Conservation (phyloP, 2,797 vertebrate genomes). For the Limosa lapponica region DNA sequence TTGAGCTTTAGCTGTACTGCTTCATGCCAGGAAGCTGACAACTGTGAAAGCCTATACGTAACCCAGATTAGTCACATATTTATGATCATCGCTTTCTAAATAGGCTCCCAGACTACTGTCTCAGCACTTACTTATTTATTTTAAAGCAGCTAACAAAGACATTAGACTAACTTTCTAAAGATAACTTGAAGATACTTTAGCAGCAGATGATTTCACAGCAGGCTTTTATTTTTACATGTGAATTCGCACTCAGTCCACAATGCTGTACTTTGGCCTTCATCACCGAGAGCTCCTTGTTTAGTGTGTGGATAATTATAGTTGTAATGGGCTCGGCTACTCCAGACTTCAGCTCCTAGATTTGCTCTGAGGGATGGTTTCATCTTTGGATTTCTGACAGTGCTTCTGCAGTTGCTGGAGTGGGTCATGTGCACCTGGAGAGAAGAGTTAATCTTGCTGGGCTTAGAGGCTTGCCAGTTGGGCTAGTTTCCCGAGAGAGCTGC, state of each 20-base stretch:
- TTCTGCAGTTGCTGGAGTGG: constrained; percentile 44
- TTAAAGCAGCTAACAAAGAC: constrained; percentile 49
- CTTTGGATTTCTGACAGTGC: constrained; percentile 18
- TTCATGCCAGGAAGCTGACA: constrained; percentile 25
- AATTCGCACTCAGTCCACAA: neutral
- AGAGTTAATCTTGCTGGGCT: neutral
- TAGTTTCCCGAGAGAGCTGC: neutral
- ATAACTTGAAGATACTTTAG: constrained; percentile 35
- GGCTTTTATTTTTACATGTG: constrained; percentile 57
- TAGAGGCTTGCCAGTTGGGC: neutral
- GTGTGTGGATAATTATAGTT: constrained; percentile 54
- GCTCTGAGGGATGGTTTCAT: neutral
- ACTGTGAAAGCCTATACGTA: constrained; percentile 31
- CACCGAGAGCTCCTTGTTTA: constrained; percentile 16
- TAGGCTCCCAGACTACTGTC: constrained; percentile 41
- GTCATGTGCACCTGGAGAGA: neutral
- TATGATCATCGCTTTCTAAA: constrained; percentile 25
- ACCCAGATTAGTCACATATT: constrained; percentile 37
- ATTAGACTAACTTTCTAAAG: constrained; percentile 58
- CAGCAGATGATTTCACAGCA: constrained; percentile 51
- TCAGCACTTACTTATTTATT: constrained; percentile 55
- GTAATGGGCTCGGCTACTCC: neutral
- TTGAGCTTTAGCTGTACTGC: neutral
- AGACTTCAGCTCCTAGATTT: neutral
- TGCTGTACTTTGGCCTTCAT: neutral